phyloP scores from a whole-genome alignment of 1,140 invertebrate genomes.

The Coptotermes formosanus region DNA sequence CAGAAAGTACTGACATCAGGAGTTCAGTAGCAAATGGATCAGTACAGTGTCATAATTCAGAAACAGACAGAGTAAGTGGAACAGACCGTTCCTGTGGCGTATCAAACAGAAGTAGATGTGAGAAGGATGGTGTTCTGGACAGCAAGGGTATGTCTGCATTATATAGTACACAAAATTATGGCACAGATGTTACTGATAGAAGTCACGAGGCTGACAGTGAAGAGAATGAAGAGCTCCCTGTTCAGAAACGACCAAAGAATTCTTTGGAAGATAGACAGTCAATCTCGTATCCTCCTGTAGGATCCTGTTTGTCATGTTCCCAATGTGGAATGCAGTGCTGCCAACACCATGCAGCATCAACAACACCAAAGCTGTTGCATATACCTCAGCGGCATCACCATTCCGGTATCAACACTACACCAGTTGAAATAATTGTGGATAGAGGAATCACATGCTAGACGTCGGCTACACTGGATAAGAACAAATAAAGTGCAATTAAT shows the following conservation, averaged over 20 bases:
- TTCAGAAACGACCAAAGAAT: slow-evolving; percentile 34
- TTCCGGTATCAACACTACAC: slow-evolving; percentile 3
- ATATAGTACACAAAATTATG: too few relatives aligned
- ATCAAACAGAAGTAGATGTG: background rate
- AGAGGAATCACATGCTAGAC: slow-evolving; percentile 23
- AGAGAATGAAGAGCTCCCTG: slow-evolving; percentile 24
- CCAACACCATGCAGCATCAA: slow-evolving; percentile 38
- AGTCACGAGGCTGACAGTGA: background rate
- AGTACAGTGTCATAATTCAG: background rate
- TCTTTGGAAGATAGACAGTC: slow-evolving; percentile 25
- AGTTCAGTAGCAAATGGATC: background rate
- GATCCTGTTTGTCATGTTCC: slow-evolving; percentile 42
- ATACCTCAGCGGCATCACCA: slow-evolving; percentile 1
- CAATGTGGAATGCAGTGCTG: slow-evolving; percentile 47
- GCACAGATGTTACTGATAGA: background rate
- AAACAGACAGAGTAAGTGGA: background rate
- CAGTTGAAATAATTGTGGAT: slow-evolving; percentile 22
- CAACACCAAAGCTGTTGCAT: background rate
- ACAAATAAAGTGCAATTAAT: background rate
- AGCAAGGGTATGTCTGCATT: background rate
- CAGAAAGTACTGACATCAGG: too few relatives aligned
- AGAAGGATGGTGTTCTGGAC: background rate
- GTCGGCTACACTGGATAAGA: background rate
- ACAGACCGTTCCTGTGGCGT: background rate
- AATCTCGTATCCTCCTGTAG: background rate